Evolutionary conservation across 2,113 vertebrate genomes (phyloP).

Genomic region (Rhinoderma darwinii): DNA sequence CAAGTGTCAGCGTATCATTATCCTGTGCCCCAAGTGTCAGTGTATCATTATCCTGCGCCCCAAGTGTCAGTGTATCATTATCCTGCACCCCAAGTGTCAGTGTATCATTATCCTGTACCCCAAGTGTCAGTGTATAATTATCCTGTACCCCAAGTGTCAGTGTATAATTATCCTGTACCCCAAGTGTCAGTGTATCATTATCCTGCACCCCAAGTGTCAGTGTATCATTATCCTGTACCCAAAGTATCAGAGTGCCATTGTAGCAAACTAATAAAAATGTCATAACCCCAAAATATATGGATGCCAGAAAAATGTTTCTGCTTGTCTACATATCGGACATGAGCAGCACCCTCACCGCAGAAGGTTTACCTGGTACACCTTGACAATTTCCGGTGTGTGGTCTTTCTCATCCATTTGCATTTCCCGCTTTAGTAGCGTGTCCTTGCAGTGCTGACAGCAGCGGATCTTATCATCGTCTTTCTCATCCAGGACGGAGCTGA

Average conservation of each 20-base stretch:
- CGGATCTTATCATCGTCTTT: conserved; percentile 93
- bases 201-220: too few species aligned
- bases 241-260: too few species aligned
- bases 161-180: not conserved
- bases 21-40: not conserved
- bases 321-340: too few species aligned
- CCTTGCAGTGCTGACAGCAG: conserved; percentile 92
- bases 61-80: not conserved
- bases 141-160: not conserved
- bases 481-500: conserved; percentile 92
- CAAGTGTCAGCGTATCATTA: not conserved
- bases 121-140: not conserved
- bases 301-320: too few species aligned
- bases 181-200: not conserved
- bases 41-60: not conserved
- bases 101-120: not conserved
- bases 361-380: conserved; percentile 87
- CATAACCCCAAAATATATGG: too few species aligned
- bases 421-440: conserved; percentile 86
- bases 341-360: too few species aligned
- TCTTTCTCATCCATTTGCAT: conserved; percentile 91
- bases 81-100: not conserved
- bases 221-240: too few species aligned
- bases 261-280: too few species aligned
- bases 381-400: conserved; percentile 83